Evolutionary conservation across 2,888 invertebrate species (phyloP).

Genomic region (Coleophora flavipennella): DNA sequence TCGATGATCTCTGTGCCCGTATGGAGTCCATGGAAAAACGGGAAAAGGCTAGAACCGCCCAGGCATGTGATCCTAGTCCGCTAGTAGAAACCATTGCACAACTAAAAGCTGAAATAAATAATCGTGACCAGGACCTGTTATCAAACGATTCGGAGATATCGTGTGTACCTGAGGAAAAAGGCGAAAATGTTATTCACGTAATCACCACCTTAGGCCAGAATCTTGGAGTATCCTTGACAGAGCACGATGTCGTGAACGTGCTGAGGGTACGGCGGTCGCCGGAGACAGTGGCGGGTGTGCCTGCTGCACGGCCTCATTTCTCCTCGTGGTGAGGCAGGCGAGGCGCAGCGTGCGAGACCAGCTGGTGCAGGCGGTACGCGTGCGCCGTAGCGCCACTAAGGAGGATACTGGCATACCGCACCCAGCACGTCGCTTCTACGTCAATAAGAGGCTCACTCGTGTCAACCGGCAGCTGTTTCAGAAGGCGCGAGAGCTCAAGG

Average conservation of each 20-base stretch:
- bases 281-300: neutral
- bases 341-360: slow-evolving; percentile 7
- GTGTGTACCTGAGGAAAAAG: neutral
- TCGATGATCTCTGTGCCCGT: neutral
- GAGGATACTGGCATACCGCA: slow-evolving; percentile 14
- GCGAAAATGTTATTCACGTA: neutral
- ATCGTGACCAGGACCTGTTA: neutral
- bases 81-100: neutral
- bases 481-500: neutral
- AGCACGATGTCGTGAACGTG: neutral
- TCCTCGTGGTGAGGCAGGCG: slow-evolving; percentile 5
- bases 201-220: neutral
- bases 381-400: slow-evolving; percentile 7
- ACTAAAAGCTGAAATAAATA: neutral
- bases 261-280: neutral
- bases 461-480: neutral
- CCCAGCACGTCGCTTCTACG: slow-evolving; percentile 11
- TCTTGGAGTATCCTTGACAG: neutral
- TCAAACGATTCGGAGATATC: neutral
- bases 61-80: neutral
- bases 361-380: slow-evolving; percentile 7
- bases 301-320: slow-evolving; percentile 3
- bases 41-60: neutral
- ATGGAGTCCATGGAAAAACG: neutral
- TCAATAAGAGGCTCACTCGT: neutral